A percentile compares a stretch with the other conserved stretches of the same genome.
Conservation (phyloP, 2,888 invertebrate genomes). For the Dendrolimus houi region DNA sequence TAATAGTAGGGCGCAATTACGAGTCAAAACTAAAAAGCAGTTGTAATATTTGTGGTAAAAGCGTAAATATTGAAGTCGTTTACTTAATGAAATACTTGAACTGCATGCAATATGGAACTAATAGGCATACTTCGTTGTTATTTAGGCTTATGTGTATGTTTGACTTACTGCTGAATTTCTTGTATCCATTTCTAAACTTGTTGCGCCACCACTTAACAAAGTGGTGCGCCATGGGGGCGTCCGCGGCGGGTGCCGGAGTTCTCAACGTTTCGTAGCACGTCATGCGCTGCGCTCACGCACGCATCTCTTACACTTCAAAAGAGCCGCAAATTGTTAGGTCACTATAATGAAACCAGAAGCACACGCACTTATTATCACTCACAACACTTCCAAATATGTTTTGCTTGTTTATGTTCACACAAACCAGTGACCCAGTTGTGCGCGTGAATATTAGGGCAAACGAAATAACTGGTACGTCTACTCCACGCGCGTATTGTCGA, state of each 20-base stretch:
- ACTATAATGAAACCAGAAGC: constrained; percentile 38
- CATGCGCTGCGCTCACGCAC: constrained; percentile 77
- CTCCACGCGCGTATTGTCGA: constrained; percentile 45
- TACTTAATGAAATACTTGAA: no score
- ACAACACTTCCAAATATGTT: constrained; percentile 41
- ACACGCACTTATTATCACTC: constrained; percentile 52
- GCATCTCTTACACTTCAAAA: constrained; percentile 73
- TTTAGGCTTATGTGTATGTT: constrained; percentile 4
- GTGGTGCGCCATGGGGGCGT: constrained; percentile 83
- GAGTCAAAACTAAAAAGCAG: no score
- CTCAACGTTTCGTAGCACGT: constrained; percentile 77
- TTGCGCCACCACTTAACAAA: constrained; percentile 86
- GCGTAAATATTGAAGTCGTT: no score
- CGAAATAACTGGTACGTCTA: constrained; percentile 36
- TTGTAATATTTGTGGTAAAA: no score
- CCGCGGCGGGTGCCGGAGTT: constrained; percentile 73
- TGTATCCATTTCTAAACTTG: constrained; percentile 84
- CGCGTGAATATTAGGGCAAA: constrained; percentile 52
- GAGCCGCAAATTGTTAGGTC: constrained; percentile 57
- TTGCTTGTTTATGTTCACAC: constrained; percentile 23
- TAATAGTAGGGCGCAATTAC: no score
- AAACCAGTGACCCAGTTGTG: constrained; percentile 66
- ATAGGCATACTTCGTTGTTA: no score
- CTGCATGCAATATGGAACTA: no score
- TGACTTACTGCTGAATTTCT: constrained; percentile 82